Evolutionary conservation across 1,140 invertebrate species (phyloP), one percentile per base, ranked within the genome.

Genomic region (Bombus pascuorum): DNA sequence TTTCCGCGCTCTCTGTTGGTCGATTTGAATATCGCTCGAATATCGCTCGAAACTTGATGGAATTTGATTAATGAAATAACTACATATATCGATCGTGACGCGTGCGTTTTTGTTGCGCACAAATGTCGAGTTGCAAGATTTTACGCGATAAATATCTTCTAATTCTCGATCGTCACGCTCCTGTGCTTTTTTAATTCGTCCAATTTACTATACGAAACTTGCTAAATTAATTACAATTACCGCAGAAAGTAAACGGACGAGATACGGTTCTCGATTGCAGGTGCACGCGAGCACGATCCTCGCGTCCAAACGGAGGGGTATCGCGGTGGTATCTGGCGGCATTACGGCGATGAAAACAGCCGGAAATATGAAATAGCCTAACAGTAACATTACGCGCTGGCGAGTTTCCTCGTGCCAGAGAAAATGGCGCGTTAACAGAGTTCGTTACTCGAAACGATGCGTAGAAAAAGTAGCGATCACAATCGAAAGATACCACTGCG

Each of bases 381-480:
- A 75, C 44, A 34, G 44, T 22, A 25, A 15, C 15, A 57, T 75
- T 75, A 57, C 44, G 4, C 73, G 73, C 22, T 12, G 59, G 18
- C 37, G 28, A 65, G 28, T 65, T 44, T 65, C 59, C 37, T 78
- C n/a, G 28, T 22, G 18, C 1, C 28, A 28, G 28, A 4, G 59
- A 78, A 66, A 78, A 78, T 39, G 2, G 37, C 28, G 37, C 6
- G 57, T 37, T 62, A 62, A 39, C 75, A 39, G 53, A 42, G 75
- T 39, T 77, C 75, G 57, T 77, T 39, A 44, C 39, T n/a, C 37
- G 76, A 44, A 32, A 66, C 28, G 59, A 78, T 37, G 39, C 39
- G 76, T 59, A 78, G 59, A 39, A 66, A 78, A 59, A 78, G n/a
- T 32, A 28, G 37, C 39, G 76, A 44, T 77, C 75, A 15, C 34